A percentile compares a stretch with the other conserved stretches of the same genome.
These are phyloP conservation scores for Macrobrachium rosenbergii DNA, from an alignment of 1,140 invertebrate species.

Conservation along the genomic window DNA sequence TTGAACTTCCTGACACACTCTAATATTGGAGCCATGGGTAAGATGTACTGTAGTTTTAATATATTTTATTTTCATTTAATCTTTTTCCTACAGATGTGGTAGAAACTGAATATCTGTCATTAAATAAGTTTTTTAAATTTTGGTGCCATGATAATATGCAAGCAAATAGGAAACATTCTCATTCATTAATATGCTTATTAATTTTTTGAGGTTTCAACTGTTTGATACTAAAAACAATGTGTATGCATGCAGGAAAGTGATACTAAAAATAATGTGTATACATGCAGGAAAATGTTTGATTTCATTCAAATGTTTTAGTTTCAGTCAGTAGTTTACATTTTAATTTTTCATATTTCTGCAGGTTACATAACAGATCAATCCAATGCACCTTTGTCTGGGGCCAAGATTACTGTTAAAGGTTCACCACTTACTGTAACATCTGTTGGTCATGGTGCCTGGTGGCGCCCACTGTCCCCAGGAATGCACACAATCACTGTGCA, in stretches of 20 bases:
- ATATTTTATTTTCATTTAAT: background rate
- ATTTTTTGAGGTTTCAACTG: too few relatives aligned
- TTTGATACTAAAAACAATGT: background rate
- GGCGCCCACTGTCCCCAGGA: constrained; percentile 35
- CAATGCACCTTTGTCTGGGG: constrained; percentile 12
- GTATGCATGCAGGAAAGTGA: background rate
- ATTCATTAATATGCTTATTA: too few relatives aligned
- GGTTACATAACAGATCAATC: constrained; percentile 30
- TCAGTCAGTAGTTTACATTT: background rate
- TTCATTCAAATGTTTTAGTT: background rate
- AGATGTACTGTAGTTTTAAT: background rate
- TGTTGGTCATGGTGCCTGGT: constrained; percentile 42
- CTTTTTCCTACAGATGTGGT: background rate
- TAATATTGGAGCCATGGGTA: constrained; percentile 44
- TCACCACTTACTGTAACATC: constrained; percentile 32
- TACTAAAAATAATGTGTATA: background rate
- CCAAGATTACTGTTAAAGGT: constrained; percentile 31
- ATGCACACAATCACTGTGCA: constrained; percentile 31
- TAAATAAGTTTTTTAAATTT: too few relatives aligned
- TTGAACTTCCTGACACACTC: constrained; percentile 35
- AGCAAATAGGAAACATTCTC: too few relatives aligned
- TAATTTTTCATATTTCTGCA: background rate
- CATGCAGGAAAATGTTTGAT: background rate
- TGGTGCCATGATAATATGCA: too few relatives aligned
- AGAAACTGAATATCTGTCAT: background rate